Base-by-base conservation (phyloP, 1,140 invertebrate species). In the Anastrepha obliqua region DNA sequence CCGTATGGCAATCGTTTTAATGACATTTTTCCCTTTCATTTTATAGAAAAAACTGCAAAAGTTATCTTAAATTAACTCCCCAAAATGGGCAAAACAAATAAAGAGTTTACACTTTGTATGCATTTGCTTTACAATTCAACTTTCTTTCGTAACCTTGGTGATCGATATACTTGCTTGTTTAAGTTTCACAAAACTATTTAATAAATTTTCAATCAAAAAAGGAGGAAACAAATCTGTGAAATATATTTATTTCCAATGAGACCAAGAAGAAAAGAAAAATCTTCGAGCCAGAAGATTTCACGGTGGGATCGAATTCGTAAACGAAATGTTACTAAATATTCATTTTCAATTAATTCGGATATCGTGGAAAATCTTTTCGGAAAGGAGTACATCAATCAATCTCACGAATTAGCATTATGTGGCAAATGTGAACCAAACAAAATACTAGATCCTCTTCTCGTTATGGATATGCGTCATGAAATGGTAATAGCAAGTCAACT, bases 281-380 rank as follows among this genome's bases (percentile, higher is more conserved):
- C 17, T 17, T 86, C 88, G 15, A 86, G 55, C 59, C 89, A 88
- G 20, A 93, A 92, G 81, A 89, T 90, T 7, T 90, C 90, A 11
- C 90, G 92, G 3, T 93, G 92, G 92, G 92, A 93, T 89, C 91
- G 92, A 65, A 93, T 93, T 65, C 88, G 92, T 0, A 93, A 93
- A 62, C 85, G 90, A 17, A 89, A 92, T 59, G 44, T 42, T 6
- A 62, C n/a, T 86, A 87, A 58, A 8, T 90, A 89, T 89, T 47
- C 90, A 0, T 15, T 90, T 55, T 89, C 87, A 7, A 65, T 93
- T 0, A 93, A 91, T 89, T 89, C 91, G 6, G 91, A 92, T 86
- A 89, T 90, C 85, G 91, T 93, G 58, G 90, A 90, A 87, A 90
- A 90, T 4, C 91, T 93, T 6, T 89, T 93, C 13, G 91, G 91